Evolutionary conservation across 2,797 vertebrate species (phyloP), one percentile per base, ranked within the genome.

Genomic region (Adrianichthys oophorus): DNA sequence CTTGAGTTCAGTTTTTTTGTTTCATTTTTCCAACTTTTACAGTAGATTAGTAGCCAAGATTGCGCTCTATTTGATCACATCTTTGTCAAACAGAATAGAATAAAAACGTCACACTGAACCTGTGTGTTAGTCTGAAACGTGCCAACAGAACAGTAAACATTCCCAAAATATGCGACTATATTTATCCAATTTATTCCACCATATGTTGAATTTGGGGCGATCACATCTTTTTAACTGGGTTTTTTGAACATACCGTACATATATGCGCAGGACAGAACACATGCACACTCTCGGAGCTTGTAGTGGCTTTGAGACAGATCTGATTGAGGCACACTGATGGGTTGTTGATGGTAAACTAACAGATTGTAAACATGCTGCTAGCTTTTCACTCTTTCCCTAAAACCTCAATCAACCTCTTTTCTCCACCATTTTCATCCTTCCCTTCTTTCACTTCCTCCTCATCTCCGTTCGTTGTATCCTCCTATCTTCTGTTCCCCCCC

Each of bases 271-370:
- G 43, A 17, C 15, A 18, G 45, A 40, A 57, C 52, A 58, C 51
- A 58, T 32, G 42, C 24, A 55, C 18, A 41, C 48, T 19, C 42
- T 48, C 52, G 78, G 76, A 72, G 62, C 74, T 74, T 68, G 64
- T 61, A 65, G 76, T 44, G 61, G 83, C 73, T 78, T 58, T 45
- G 62, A 83, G 74, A 83, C 82, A 83, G 70, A 76, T 76, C 69
- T 58, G 70, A 73, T 80, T 83, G 82, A 74, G 90, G 91, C 92
- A 92, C 84, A 91, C 93, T 93, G 94, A 94, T 92, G 91, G 92
- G 93, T 91, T 93, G 92, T 94, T 95, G 95, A 96, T 95, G 94
- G 92, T 94, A 93, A 92, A 92, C 93, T 95, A 95, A 95, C 94
- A 95, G 94, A 95, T 94, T 96, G 94, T 95, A 95, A 94, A 95